These are phyloP conservation scores for Mamestra brassicae DNA, from an alignment of 2,888 invertebrate species.

Conservation along the genomic window DNA sequence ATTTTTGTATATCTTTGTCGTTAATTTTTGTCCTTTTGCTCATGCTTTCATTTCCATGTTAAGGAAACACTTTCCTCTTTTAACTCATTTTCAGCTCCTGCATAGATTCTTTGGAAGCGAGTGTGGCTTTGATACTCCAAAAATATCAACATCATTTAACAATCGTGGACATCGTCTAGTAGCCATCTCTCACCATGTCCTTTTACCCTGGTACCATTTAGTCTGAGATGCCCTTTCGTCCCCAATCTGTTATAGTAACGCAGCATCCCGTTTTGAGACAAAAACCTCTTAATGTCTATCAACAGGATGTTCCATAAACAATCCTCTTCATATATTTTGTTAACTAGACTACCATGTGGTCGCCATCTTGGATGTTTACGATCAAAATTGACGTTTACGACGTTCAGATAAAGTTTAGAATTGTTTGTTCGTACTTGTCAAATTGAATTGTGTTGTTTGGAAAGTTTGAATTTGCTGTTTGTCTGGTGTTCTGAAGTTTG, in stretches of 20 bases:
- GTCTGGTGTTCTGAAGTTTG: constrained; percentile 51
- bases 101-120: neutral
- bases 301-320: constrained; percentile 82
- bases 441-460: constrained; percentile 67
- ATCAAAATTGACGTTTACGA: constrained; percentile 63
- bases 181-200: constrained; percentile 39
- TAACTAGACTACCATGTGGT: constrained; percentile 83
- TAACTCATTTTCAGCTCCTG: neutral
- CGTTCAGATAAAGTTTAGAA: constrained; percentile 72
- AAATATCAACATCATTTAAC: constrained; percentile 16
- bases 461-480: constrained; percentile 67
- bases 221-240: constrained; percentile 41
- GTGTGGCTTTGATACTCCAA: neutral
- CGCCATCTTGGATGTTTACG: constrained; percentile 69
- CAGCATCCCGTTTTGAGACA: constrained; percentile 68
- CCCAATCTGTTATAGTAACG: constrained; percentile 62
- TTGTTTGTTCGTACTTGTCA: constrained; percentile 67
- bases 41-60: neutral
- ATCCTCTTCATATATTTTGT: constrained; percentile 85
- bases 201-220: constrained; percentile 45
- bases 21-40: neutral
- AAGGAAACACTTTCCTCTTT: neutral
- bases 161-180: neutral
- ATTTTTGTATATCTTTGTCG: neutral
- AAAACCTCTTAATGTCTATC: constrained; percentile 83